Percentiles rank a stretch among this genome's conserved stretches.
Conservation (phyloP, 92 coral and sea anemone species). For the Pocillopora meandrina region DNA sequence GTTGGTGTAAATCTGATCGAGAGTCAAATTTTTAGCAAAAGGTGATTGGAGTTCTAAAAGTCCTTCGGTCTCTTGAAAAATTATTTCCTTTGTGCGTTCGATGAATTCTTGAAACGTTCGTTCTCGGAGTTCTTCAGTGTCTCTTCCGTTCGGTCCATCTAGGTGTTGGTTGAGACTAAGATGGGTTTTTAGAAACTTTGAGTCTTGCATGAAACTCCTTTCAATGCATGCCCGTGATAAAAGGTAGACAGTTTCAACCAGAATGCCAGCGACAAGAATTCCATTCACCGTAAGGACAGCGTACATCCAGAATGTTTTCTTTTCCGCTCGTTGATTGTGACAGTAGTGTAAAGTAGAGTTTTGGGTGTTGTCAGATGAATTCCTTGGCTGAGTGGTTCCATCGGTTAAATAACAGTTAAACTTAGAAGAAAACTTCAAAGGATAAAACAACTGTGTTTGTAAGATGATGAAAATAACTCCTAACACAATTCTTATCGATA, state of each 20-base stretch:
- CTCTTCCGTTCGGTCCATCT: no score
- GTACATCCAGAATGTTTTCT: not conserved
- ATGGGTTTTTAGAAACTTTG: not conserved
- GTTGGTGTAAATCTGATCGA: not conserved
- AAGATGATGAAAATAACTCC: slow-evolving; percentile 13
- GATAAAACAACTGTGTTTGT: slow-evolving; percentile 5
- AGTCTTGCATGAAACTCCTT: not conserved
- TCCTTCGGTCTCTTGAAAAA: no score
- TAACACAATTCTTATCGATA: not conserved
- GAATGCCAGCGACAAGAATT: not conserved
- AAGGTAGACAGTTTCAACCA: not conserved
- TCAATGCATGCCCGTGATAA: not conserved
- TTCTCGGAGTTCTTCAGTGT: no score
- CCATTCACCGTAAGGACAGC: not conserved
- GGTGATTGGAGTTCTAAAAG: not conserved
- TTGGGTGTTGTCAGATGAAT: not conserved
- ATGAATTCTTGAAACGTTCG: no score
- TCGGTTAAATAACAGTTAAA: not conserved
- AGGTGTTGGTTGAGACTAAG: no score
- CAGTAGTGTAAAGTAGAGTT: slow-evolving; percentile 6
- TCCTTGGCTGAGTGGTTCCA: not conserved
- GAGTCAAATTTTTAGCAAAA: not conserved
- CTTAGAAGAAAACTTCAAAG: not conserved
- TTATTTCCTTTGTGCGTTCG: no score
- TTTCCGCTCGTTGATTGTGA: slow-evolving; percentile 2